These are phyloP conservation scores for Lagodon rhomboides DNA, from an alignment of 2,797 vertebrate genomes.

Conservation along the genomic window DNA sequence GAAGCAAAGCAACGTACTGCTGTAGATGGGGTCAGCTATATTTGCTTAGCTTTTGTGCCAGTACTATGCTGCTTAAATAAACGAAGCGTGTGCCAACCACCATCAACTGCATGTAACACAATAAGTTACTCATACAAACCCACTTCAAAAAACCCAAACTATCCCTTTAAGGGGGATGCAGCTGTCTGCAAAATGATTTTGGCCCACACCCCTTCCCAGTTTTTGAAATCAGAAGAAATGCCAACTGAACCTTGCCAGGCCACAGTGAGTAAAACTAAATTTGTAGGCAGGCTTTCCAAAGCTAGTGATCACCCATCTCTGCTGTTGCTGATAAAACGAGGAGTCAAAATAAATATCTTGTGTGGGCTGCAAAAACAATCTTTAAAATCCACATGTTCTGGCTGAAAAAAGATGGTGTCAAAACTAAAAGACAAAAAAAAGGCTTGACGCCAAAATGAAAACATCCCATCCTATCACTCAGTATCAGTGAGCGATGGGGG, in stretches of 20 bases:
- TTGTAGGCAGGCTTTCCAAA: slow-evolving; percentile 43
- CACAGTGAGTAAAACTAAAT: slow-evolving; percentile 44
- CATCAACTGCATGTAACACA: too few species aligned
- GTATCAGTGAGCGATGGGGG: slow-evolving; percentile 70
- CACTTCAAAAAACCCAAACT: too few species aligned
- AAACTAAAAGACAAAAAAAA: slow-evolving; percentile 69
- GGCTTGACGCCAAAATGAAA: slow-evolving; percentile 69
- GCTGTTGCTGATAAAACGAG: slow-evolving; percentile 55
- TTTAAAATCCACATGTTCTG: slow-evolving; percentile 67
- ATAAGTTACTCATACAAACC: too few species aligned
- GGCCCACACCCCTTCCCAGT: slow-evolving; percentile 23
- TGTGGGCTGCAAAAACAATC: slow-evolving; percentile 52
- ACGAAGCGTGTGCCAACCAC: too few species aligned
- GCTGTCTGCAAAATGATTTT: slow-evolving; percentile 17
- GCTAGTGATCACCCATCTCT: slow-evolving; percentile 53
- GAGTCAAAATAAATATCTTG: slow-evolving; percentile 59
- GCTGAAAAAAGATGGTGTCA: slow-evolving; percentile 71
- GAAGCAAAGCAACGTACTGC: too few species aligned
- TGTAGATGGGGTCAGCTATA: too few species aligned
- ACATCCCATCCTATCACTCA: slow-evolving; percentile 73
- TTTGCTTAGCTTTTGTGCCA: too few species aligned
- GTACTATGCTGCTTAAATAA: too few species aligned
- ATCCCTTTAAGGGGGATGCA: not conserved
- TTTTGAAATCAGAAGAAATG: slow-evolving; percentile 32
- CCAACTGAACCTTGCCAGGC: slow-evolving; percentile 45